Evolutionary conservation across 2,888 invertebrate species (phyloP), one percentile per base, ranked within the genome.

Genomic region (Mesodorylaimus sp.): DNA sequence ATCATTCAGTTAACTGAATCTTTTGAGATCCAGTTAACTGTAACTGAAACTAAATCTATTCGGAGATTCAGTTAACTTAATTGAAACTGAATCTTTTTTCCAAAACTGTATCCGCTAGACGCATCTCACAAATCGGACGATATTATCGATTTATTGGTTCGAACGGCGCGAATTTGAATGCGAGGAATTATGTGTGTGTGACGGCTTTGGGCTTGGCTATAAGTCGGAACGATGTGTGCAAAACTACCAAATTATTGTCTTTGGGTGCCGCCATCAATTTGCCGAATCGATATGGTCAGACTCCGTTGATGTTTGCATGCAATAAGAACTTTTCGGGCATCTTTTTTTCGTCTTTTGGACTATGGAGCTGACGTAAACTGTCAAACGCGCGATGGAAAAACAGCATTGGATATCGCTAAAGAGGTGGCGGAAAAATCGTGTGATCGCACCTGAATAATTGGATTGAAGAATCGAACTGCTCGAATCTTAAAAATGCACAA

Each of bases 321-420:
- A 21, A n/a, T 2, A 27, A 36, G 16, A 41, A 48, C 19, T 48
- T 24, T 5, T 3, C 38, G 3, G 29, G 29, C 41, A n/a, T 23
- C 50, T 10, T 39, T 50, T n/a, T 41, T 32, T 37, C 45, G 48
- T 2, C 25, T 50, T 19, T 41, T 50, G 48, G 50, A 50, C 28
- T 49, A 19, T 3, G 50, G 50, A 3, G 46, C 50, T 5, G 50
- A 50, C 23, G 50, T 50, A 24, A 47, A 50, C 48, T 48, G 48
- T 3, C n/a, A 27, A 3, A 43, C n/a, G 7, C n/a, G n/a, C 28
- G 3, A 36, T n/a, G 49, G 43, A 3, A n/a, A n/a, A n/a, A n/a
- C n/a, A n/a, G 10, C 21, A 7, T 39, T 39, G 21, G 21, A 7
- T 39, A 16, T 21, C 41, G 21, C 10, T 21, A 10, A 39, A 39